phyloP scores from a whole-genome alignment of 2,888 invertebrate genomes.

The Myopa testacea region DNA sequence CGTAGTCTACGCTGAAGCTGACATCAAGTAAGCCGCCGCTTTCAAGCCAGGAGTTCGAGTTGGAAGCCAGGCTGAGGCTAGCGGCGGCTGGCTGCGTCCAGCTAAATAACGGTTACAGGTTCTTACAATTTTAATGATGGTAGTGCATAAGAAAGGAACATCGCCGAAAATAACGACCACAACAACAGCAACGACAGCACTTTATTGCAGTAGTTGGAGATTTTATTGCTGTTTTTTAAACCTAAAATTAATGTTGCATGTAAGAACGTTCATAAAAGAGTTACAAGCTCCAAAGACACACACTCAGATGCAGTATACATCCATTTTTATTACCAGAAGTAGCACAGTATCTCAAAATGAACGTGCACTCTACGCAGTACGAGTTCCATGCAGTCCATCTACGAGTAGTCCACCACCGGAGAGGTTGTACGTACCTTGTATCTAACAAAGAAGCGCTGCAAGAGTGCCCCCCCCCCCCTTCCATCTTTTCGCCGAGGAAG shows the following conservation, averaged over 20 bases:
- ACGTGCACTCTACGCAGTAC: background rate
- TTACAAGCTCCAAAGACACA: background rate
- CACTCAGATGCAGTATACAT: background rate
- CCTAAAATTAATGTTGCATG: slow-evolving; percentile 52
- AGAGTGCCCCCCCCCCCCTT: no score
- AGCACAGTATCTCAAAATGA: background rate
- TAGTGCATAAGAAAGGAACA: slow-evolving; percentile 48
- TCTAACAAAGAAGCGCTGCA: no score
- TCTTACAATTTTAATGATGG: slow-evolving; percentile 36
- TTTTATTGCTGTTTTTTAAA: slow-evolving; percentile 20
- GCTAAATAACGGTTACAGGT: slow-evolving; percentile 29
- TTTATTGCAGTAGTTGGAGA: slow-evolving; percentile 52
- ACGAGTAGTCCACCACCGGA: no score
- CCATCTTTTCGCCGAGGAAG: no score
- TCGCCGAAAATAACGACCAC: slow-evolving; percentile 43
- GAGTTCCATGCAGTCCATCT: no score
- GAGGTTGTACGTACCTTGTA: no score
- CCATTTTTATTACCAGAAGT: background rate
- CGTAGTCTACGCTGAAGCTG: no score
- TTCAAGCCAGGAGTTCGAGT: no score
- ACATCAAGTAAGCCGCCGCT: no score
- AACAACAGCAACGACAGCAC: slow-evolving; percentile 44
- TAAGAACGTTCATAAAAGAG: slow-evolving; percentile 46
- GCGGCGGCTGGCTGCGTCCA: no score
- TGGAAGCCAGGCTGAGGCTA: no score